These are phyloP conservation scores for Anguilla japonica DNA, from an alignment of 2,113 vertebrate genomes.

Conservation along the genomic window DNA sequence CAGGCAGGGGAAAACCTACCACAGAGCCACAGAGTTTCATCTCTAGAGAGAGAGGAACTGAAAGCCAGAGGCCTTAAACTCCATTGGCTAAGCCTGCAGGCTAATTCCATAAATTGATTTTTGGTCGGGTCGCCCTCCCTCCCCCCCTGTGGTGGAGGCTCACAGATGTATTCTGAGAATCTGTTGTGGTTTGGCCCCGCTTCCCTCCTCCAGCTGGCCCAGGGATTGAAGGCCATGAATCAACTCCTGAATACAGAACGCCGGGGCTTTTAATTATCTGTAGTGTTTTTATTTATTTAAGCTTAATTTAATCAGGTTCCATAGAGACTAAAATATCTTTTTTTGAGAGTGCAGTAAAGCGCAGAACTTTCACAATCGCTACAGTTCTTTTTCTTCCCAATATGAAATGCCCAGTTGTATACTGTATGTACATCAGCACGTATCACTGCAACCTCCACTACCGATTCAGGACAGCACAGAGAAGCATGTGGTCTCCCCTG, in stretches of 20 bases:
- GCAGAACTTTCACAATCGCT: not conserved
- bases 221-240: not conserved
- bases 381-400: no score
- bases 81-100: not conserved
- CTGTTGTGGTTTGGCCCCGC: not conserved
- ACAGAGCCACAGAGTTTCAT: not conserved
- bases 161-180: not conserved
- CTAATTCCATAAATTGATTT: conserved; percentile 7
- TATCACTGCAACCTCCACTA: no score
- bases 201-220: not conserved
- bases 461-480: no score
- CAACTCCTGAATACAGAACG: not conserved
- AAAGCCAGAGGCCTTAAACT: not conserved
- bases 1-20: not conserved
- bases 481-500: no score
- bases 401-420: no score
- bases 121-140: not conserved
- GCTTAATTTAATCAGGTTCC: not conserved
- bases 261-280: not conserved
- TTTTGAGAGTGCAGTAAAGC: not conserved
- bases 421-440: no score
- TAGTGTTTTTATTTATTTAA: not conserved
- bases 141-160: not conserved
- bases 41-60: not conserved
- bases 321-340: not conserved